phyloP scores from a whole-genome alignment of 2,888 invertebrate genomes.

The Hemistola chrysoprasaria region DNA sequence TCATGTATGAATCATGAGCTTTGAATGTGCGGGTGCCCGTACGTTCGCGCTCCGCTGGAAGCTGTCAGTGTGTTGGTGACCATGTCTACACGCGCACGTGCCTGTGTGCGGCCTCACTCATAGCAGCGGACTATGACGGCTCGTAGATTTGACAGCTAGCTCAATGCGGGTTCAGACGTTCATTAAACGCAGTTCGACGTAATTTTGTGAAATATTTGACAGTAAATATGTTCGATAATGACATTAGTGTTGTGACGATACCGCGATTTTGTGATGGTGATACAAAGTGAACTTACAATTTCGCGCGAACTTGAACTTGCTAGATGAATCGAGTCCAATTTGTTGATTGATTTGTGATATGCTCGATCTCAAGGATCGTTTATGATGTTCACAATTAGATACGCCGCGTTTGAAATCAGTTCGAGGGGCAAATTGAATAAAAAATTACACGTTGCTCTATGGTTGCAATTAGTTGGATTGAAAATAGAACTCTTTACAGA shows the following conservation, averaged over 20 bases:
- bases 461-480: conserved; percentile 11
- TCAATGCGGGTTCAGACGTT: conserved; percentile 82
- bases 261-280: conserved; percentile 36
- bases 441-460: conserved; percentile 39
- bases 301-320: conserved; percentile 70
- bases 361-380: conserved; percentile 58
- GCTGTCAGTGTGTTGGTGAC: conserved; percentile 76
- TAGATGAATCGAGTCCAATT: conserved; percentile 46
- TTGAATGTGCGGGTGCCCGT: conserved; percentile 62
- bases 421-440: conserved; percentile 71
- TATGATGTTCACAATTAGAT: conserved; percentile 76
- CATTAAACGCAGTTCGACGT: conserved; percentile 75
- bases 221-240: conserved; percentile 59
- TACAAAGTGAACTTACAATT: conserved; percentile 44
- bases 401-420: conserved; percentile 63
- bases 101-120: conserved; percentile 77
- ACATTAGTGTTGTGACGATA: conserved; percentile 49
- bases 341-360: conserved; percentile 70
- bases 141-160: conserved; percentile 83
- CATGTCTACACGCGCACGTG: conserved; percentile 64
- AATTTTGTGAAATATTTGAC: conserved; percentile 73
- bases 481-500: conserved; percentile 12
- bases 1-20: conserved; percentile 70
- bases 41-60: conserved; percentile 72
- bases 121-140: conserved; percentile 82